Evolutionary conservation across 2,888 invertebrate genomes (phyloP), one percentile per base, ranked within the genome.

Genomic region (Agapetus fuscipes): DNA sequence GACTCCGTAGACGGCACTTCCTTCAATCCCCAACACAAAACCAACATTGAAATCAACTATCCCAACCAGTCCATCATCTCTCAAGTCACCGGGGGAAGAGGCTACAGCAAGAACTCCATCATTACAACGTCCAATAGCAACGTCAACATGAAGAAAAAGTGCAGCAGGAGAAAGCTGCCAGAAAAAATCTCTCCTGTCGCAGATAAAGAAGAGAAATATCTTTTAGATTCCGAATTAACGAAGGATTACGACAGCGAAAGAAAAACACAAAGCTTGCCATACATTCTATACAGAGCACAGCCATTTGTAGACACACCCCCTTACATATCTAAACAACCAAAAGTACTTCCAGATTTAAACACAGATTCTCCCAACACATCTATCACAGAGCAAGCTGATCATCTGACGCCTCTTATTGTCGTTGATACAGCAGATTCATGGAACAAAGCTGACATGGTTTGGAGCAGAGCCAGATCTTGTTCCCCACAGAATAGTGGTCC

Each of bases 401-500:
- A 20, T 4, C 20, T 20, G 4, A 27, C 46, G 10, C 46, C 46
- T 30, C 33, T 33, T 7, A 40, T 43, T 11, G 11, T 39, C 5
- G 37, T 43, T 11, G 35, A 43, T 10, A 30, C 25, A 30, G 29
- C 31, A 6, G 16, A 26, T 3, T 13, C 36, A 13, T n/a, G 5
- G 7, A n/a, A 34, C 17, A 39, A 39, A 20, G n/a, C n/a, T n/a
- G n/a, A n/a, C n/a, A n/a, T n/a, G n/a, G 6, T 37, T 5, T 48
- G 45, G 44, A 48, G 30, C 24, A 43, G 70, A 32, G 67, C 67
- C 43, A 58, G 68, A 43, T 68, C 69, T 10, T 67, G 66, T 50
- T 66, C 67, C 15, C 67, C 69, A 3, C 30, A 48, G 29, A 51
- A 40, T 9, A 46, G 37, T 3, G 56, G 55, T 39, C 54, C 53